Percentiles rank a stretch among this genome's conserved stretches.
Conservation (phyloP, 1,140 invertebrate species). For the Dufourea novaeangliae region DNA sequence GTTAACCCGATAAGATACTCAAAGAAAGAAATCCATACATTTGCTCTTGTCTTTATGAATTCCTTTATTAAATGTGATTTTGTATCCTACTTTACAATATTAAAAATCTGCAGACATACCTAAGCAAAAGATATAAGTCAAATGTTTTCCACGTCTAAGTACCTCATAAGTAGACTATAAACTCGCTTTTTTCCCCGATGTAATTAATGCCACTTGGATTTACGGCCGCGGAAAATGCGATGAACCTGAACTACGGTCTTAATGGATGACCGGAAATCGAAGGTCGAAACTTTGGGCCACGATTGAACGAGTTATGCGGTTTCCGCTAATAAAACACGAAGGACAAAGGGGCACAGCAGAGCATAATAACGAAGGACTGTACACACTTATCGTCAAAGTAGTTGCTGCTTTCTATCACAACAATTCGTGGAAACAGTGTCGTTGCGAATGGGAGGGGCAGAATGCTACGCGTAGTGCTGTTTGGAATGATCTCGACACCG, state of each 20-base stretch:
- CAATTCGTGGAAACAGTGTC: conserved; percentile 63
- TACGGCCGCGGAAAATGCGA: neutral
- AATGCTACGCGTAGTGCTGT: conserved; percentile 57
- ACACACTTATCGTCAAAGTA: conserved; percentile 50
- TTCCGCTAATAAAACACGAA: conserved; percentile 41
- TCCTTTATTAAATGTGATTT: too few relatives aligned
- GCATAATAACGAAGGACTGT: conserved; percentile 48
- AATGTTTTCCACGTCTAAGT: too few relatives aligned
- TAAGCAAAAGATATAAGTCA: too few relatives aligned
- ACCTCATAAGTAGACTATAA: too few relatives aligned
- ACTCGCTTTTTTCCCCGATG: too few relatives aligned
- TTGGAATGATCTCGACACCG: conserved; percentile 70
- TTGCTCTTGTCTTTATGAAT: too few relatives aligned
- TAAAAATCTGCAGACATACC: too few relatives aligned
- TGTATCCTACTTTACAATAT: too few relatives aligned
- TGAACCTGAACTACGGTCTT: neutral
- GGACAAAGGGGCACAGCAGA: conserved; percentile 43
- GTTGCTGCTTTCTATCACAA: conserved; percentile 70
- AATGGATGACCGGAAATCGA: neutral
- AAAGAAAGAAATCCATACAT: too few relatives aligned
- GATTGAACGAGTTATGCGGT: conserved; percentile 29
- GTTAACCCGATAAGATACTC: too few relatives aligned
- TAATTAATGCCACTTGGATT: too few relatives aligned
- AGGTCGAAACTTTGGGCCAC: neutral
- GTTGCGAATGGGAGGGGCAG: conserved; percentile 58